Percentiles rank a stretch among this genome's conserved stretches.
These are phyloP conservation scores for Musca domestica DNA, from an alignment of 1,140 invertebrate genomes.

Conservation along the genomic window DNA sequence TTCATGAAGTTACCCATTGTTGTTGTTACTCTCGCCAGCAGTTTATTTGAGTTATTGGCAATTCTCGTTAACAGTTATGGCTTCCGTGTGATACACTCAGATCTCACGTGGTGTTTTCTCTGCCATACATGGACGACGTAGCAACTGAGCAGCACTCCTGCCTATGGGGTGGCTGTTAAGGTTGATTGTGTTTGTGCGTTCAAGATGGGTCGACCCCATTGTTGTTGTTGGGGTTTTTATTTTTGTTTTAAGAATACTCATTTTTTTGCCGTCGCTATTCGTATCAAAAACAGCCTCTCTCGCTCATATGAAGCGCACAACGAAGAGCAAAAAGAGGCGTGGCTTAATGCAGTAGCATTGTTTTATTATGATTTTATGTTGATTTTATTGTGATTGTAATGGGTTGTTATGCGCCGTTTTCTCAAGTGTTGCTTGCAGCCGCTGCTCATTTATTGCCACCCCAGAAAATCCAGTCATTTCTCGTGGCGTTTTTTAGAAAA, in stretches of 20 bases:
- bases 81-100: constrained; percentile 45
- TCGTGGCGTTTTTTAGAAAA: constrained; percentile 13
- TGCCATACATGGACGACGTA: neutral
- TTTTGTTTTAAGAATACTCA: too few relatives aligned
- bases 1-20: neutral
- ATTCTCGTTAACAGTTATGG: constrained; percentile 46
- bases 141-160: neutral
- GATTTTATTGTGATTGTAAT: constrained; percentile 19
- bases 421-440: constrained; percentile 27
- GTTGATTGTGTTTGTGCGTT: constrained; percentile 2
- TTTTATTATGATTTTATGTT: constrained; percentile 22
- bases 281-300: too few relatives aligned
- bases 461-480: too few relatives aligned
- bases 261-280: too few relatives aligned
- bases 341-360: constrained; percentile 13
- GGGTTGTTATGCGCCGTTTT: constrained; percentile 42
- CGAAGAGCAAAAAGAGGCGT: neutral
- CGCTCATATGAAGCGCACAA: neutral
- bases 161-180: neutral
- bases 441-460: constrained; percentile 4
- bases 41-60: constrained; percentile 49
- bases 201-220: constrained; percentile 1
- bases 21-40: neutral
- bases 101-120: neutral
- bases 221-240: neutral